phyloP scores from a whole-genome alignment of 2,888 invertebrate species.

The Drosophila kokeensis region DNA sequence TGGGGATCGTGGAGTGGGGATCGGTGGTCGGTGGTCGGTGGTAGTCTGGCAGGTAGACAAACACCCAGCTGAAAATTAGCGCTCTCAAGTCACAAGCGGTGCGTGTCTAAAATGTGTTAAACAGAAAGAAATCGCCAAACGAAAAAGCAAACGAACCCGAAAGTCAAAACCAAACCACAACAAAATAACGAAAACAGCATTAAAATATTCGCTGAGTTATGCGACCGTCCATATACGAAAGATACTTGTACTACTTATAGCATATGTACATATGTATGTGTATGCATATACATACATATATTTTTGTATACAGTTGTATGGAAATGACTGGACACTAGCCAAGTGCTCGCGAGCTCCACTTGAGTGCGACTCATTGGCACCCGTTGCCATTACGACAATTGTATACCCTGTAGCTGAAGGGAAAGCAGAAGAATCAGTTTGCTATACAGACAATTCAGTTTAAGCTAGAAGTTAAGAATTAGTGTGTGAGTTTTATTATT shows the following conservation, averaged over 20 bases:
- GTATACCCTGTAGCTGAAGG: conserved; percentile 21
- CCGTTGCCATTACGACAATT: conserved; percentile 28
- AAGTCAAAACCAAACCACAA: conserved; percentile 25
- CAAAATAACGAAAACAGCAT: conserved; percentile 6
- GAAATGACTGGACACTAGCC: conserved; percentile 34
- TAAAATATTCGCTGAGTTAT: conserved; percentile 42
- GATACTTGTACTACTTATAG: conserved; percentile 51
- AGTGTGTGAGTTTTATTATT: background rate
- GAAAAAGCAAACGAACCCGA: conserved; percentile 29
- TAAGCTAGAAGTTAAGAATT: background rate
- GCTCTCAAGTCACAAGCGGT: conserved; percentile 30
- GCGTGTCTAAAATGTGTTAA: conserved; percentile 70
- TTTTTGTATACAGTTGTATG: conserved; percentile 12
- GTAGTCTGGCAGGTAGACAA: background rate
- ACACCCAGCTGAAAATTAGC: conserved; percentile 34
- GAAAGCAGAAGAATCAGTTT: background rate
- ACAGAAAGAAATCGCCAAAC: conserved; percentile 67
- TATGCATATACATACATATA: background rate
- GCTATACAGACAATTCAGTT: background rate
- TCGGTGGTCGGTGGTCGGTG: background rate
- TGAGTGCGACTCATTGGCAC: conserved; percentile 39
- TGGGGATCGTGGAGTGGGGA: background rate
- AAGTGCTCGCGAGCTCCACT: conserved; percentile 29
- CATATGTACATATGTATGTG: background rate
- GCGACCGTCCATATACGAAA: conserved; percentile 43